Conservation (phyloP, 2,888 invertebrate species). For the Acanthosepion pharaonis region DNA sequence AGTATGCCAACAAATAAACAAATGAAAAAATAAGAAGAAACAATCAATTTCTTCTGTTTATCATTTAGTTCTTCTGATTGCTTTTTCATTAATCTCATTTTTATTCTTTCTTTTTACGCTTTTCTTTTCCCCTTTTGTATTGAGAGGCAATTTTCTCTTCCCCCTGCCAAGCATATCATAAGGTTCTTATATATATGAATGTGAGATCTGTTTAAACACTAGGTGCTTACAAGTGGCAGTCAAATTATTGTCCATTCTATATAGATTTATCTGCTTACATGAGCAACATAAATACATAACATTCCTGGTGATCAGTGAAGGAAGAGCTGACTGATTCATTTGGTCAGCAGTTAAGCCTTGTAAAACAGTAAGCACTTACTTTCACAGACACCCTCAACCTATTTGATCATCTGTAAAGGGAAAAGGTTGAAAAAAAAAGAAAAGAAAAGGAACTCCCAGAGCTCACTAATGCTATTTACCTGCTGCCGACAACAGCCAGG, state of each 20-base stretch:
- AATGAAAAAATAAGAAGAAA: background rate
- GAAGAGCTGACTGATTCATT: slow-evolving; percentile 12
- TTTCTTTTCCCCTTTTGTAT: background rate
- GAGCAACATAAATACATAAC: background rate
- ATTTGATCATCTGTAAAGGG: background rate
- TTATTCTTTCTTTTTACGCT: background rate
- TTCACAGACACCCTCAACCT: background rate
- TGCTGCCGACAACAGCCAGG: background rate
- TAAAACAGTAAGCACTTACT: background rate
- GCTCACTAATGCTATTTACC: background rate
- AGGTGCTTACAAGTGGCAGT: slow-evolving; percentile 33
- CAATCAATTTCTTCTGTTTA: background rate
- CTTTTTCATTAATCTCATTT: background rate
- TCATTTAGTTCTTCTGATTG: background rate
- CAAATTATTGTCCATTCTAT: slow-evolving; percentile 4
- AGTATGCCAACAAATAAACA: background rate
- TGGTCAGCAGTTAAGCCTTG: slow-evolving; percentile 9
- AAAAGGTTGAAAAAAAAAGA: background rate
- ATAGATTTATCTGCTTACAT: background rate
- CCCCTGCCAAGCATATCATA: slow-evolving; percentile 4
- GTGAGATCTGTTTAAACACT: background rate
- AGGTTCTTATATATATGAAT: slow-evolving; percentile 20
- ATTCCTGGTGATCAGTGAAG: slow-evolving; percentile 9
- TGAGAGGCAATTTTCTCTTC: background rate
- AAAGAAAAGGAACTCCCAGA: background rate